A percentile compares a stretch with the other conserved stretches of the same genome.
These are phyloP conservation scores for Aulostomus chinensis DNA, from an alignment of 2,797 vertebrate genomes.

Conservation along the genomic window DNA sequence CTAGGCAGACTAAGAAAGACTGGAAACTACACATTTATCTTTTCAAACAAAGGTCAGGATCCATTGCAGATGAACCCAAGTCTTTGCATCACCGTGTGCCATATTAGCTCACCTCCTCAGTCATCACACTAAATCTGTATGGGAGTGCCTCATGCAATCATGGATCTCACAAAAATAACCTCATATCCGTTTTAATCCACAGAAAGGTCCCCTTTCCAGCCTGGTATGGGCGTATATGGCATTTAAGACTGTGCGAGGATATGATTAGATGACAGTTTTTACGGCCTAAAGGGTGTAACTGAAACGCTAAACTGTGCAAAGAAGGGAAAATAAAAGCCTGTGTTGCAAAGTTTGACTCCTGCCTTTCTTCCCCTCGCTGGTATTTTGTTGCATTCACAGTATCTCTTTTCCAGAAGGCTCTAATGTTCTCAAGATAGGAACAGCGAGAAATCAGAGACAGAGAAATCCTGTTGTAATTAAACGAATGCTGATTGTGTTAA, in stretches of 20 bases:
- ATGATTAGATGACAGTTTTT: constrained; percentile 81
- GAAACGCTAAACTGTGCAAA: constrained; percentile 74
- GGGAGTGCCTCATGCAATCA: constrained; percentile 73
- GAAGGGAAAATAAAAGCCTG: constrained; percentile 61
- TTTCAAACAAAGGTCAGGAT: constrained; percentile 17
- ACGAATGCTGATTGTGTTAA: constrained; percentile 2
- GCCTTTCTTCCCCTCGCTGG: constrained; percentile 45
- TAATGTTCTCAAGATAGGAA: constrained; percentile 13
- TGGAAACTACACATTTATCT: neutral
- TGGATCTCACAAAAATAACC: constrained; percentile 79
- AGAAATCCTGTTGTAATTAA: constrained; percentile 1
- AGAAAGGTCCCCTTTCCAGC: constrained; percentile 72
- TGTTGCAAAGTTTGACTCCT: constrained; percentile 62
- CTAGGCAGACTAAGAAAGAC: constrained; percentile 18
- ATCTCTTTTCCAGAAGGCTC: constrained; percentile 31
- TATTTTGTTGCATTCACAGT: constrained; percentile 51
- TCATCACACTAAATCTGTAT: constrained; percentile 67
- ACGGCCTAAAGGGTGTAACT: constrained; percentile 78
- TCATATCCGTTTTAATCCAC: constrained; percentile 78
- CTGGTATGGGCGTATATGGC: constrained; percentile 76
- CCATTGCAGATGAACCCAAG: constrained; percentile 37
- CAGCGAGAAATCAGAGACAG: no score
- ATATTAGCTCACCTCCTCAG: constrained; percentile 68
- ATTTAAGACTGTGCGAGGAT: constrained; percentile 77
- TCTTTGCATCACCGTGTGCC: constrained; percentile 53